Percentiles rank a stretch among this genome's conserved stretches.
These are phyloP conservation scores for Pagrus major DNA, from an alignment of 2,113 vertebrate species.

Conservation along the genomic window DNA sequence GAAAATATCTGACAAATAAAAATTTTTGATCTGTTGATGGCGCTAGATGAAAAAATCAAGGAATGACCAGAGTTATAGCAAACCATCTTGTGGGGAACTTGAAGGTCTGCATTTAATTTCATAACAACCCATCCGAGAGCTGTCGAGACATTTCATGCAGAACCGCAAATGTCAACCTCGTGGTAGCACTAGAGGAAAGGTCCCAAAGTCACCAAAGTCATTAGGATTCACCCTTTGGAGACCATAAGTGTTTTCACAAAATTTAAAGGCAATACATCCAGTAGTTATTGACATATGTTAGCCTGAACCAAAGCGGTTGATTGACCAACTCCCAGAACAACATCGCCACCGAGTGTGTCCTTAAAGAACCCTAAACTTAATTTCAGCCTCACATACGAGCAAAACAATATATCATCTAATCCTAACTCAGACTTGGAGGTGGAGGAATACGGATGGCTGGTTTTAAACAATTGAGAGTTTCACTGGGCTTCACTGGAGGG, in stretches of 20 bases:
- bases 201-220: not conserved
- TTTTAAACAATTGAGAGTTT: slow-evolving; percentile 49
- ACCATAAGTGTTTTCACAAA: not conserved
- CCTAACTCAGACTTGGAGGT: slow-evolving; percentile 15
- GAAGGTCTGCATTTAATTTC: not conserved
- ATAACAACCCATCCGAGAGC: not conserved
- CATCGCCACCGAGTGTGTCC: too few relatives aligned
- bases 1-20: not conserved
- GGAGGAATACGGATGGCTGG: slow-evolving; percentile 40
- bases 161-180: not conserved
- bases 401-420: slow-evolving; percentile 29
- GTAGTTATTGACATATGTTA: not conserved
- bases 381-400: not conserved
- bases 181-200: too few relatives aligned
- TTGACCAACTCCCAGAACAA: not conserved
- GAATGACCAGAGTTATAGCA: not conserved
- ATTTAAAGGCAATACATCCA: not conserved
- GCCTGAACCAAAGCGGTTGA: not conserved
- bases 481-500: slow-evolving; percentile 31
- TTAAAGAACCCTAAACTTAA: slow-evolving; percentile 7
- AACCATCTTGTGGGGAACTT: not conserved
- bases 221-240: not conserved
- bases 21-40: not conserved
- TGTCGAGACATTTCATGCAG: not conserved
- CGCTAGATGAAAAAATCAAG: not conserved